These are phyloP conservation scores for Halichoeres trimaculatus DNA, from an alignment of 2,113 vertebrate genomes.

Conservation along the genomic window DNA sequence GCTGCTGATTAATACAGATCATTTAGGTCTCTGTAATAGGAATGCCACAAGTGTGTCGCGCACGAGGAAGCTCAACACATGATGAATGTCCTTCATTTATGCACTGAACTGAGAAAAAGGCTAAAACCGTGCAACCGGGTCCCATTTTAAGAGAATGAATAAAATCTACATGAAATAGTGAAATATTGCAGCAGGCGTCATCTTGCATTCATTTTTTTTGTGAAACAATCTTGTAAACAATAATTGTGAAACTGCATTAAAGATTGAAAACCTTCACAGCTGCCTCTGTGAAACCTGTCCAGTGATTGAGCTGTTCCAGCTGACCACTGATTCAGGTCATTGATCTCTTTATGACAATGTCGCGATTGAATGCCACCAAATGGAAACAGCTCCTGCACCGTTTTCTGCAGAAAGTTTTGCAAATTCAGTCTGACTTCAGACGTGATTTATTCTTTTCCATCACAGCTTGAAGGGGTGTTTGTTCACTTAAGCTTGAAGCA, in stretches of 20 bases:
- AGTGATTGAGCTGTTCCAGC: conserved; percentile 62
- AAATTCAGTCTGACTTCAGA: conserved; percentile 32
- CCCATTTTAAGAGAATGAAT: conserved; percentile 23
- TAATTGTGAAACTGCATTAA: conserved; percentile 32
- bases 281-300: conserved; percentile 48
- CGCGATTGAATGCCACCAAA: conserved; percentile 40
- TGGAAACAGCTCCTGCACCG: conserved; percentile 16
- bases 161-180: conserved; percentile 5
- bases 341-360: conserved; percentile 58
- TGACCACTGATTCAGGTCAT: conserved; percentile 36
- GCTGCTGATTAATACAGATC: conserved; percentile 65
- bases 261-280: conserved; percentile 22
- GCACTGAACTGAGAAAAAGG: conserved; percentile 23
- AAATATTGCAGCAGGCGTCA: neutral
- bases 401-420: conserved; percentile 35
- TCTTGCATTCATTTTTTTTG: conserved; percentile 27
- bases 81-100: conserved; percentile 50
- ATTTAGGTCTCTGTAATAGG: conserved; percentile 48
- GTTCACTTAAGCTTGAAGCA: conserved; percentile 27
- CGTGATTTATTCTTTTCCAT: conserved; percentile 60
- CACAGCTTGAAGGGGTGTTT: conserved; percentile 36
- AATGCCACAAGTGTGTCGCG: conserved; percentile 18
- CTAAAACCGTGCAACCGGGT: conserved; percentile 2
- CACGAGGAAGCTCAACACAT: conserved; percentile 2
- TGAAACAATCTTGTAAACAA: conserved; percentile 33